Evolutionary conservation across 2,888 invertebrate genomes (phyloP), one percentile per base, ranked within the genome.

Genomic region (Empis stercorea): DNA sequence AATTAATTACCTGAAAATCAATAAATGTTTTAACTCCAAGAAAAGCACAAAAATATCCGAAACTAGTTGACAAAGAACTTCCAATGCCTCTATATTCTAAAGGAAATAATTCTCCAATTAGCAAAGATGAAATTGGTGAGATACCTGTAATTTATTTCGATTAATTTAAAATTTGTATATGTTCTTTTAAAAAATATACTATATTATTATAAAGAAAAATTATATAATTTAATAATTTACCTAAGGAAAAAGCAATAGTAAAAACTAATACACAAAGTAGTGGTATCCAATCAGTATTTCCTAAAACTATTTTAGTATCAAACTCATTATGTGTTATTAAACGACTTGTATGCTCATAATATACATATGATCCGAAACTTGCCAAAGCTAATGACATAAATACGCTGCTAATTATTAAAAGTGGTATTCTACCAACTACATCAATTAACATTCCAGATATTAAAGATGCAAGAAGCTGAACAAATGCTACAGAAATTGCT

Each of bases 361-460:
- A 87, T 23, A 84, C 84, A 64, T 84, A 88, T 48, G 86, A 84
- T 5, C 88, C 88, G 59, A 89, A 87, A 4, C 84, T 84, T 20
- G 86, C 85, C 58, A 88, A 72, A n/a, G 87, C 87, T 71, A 87
- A 76, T 0, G 87, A 84, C 86, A 88, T 88, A 55, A 87, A 73
- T 27, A 87, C 80, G 52, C 84, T 85, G 61, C 88, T 87, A 44
- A 87, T 85, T 53, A 88, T 81, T 51, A 92, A 72, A 46, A 93
- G 72, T 3, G 93, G 87, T 44, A 87, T 72, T 53, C 93, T 74
- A 11, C 93, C 93, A 17, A 86, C 84, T 14, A 83, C 83, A 65
- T 93, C 93, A 59, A 92, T 88, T 45, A 92, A 70, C 53, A 87
- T 71, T 4, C 83, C 87, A 32, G 88, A 87, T 30, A 87, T 70